Base-by-base conservation (phyloP, 2,113 vertebrate species). In the Amblyopsis rosae region DNA sequence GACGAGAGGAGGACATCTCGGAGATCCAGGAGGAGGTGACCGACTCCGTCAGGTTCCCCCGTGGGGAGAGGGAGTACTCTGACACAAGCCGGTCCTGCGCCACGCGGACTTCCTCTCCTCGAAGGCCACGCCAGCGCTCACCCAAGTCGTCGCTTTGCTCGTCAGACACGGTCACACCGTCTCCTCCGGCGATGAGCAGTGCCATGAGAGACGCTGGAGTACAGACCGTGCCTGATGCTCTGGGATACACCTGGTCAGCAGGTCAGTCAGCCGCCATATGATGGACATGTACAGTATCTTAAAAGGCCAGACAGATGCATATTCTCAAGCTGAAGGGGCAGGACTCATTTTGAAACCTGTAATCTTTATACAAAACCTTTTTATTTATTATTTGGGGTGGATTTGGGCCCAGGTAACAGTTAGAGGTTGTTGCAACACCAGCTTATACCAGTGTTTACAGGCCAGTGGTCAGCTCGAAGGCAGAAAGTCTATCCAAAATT, bases 181-280 rank as follows among this genome's bases (percentile, higher is more conserved):
- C 67, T 45, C 63, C 12, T 0, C 35, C 7, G 35, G 35, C 7
- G 35, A 41, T 0, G 35, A 41, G 0, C 64, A 46, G 45, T 59
- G 10, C 13, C 0, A 62, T 92, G n/a, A 96, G 71, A 68, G 95
- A 98, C 0, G 82, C 67, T 0, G 93, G 91, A 0, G 93, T 92
- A 8, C 96, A 98, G 92, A 98, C 96, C 0, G 81, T 71, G 2
- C 75, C 86, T 2, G 72, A 83, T 0, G 75, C 70, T 0, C 82
- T 85, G 1, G 6, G 80, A 26, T 83, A 54, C 35, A 68, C 58
- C 26, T 90, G 92, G 92, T 5, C 85, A 5, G 11, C 81, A 6
- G 90, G 97, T 98, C n/a, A 87, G 94, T 82, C 12, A 51, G 0
- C 26, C 53, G 19, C 35, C 5, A 2, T 41, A 41, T 8, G 7